Conservation (phyloP, 2,888 invertebrate genomes). For the Thera obeliscata region DNA sequence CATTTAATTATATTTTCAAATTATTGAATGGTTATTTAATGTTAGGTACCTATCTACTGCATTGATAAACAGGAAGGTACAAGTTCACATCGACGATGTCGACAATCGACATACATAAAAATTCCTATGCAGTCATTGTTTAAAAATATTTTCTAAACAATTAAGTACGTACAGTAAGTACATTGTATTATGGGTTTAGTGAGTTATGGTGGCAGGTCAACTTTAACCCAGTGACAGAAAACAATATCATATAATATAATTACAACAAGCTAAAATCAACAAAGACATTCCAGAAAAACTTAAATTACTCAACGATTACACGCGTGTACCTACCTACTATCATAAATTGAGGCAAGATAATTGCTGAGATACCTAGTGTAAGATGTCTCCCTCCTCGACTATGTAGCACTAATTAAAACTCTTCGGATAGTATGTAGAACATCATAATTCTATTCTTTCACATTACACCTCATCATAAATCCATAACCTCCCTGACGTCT, state of each 20-base stretch:
- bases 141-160: not conserved
- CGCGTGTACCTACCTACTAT: slow-evolving; percentile 55
- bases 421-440: too few relatives aligned
- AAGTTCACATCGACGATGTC: too few relatives aligned
- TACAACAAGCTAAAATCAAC: slow-evolving; percentile 25
- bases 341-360: slow-evolving; percentile 59
- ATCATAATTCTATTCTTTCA: too few relatives aligned
- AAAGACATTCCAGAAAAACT: slow-evolving; percentile 46
- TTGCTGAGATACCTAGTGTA: slow-evolving; percentile 55
- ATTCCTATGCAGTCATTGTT: not conserved
- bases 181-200: not conserved
- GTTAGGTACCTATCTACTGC: not conserved
- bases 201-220: too few relatives aligned
- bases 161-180: not conserved
- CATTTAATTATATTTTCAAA: not conserved
- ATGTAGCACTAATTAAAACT: too few relatives aligned
- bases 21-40: not conserved
- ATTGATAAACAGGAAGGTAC: not conserved
- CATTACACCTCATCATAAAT: too few relatives aligned
- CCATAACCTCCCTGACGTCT: too few relatives aligned
- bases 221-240: too few relatives aligned
- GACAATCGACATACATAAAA: not conserved
- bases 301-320: slow-evolving; percentile 67
- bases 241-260: too few relatives aligned
- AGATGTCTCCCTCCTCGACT: too few relatives aligned